Base-by-base conservation (phyloP, 2,113 vertebrate genomes). In the Barnardius zonarius region DNA sequence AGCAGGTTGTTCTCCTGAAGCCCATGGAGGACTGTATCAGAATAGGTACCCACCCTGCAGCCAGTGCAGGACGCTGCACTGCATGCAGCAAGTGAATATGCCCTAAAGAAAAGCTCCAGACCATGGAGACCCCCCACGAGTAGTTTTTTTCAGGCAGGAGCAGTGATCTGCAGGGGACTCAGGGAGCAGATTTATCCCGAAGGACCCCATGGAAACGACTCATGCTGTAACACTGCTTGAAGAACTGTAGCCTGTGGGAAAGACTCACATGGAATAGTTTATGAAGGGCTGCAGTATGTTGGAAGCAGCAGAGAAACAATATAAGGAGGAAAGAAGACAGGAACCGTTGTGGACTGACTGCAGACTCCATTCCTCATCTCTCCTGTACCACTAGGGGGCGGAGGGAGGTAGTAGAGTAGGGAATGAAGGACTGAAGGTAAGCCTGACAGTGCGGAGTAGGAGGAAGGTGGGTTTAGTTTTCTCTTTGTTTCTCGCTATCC, bases 381-480 rank as follows among this genome's bases (percentile, higher is more conserved):
- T 6, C 11, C 23, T 82, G 16, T 9, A 35, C 16, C 2, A 1
- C 5, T 27, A 2, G 1, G 19, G 16, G 19, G 2, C 9, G 23
- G 10, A 19, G 11, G 3, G 5, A 51, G 7, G 14, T 44, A 55
- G 24, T 75, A 33, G 4, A 41, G 7, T 10, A 51, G 18, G 5
- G 17, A 75, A 41, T 44, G 24, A 66, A 83, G 11, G 22, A 48
- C 31, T 48, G n/a, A 86, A 37, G 4, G 7, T 54, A 9, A 82
- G 30, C 10, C 35, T 61, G 57, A n/a, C 6, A 24, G 11, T 44
- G 20, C 1, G 1, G 19, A 7, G 2, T 9, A 51, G 5, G 15
- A 48, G 23, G 25, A 80, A 69, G 9, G 10, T 39, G 13, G 3
- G 1, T 80, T 68, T 68, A 51, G 7, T 46, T 75, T 64, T 86